A percentile compares a stretch with the other conserved stretches of the same genome.
phyloP scores from a whole-genome alignment of 1,140 invertebrate species.

The Cydia pomonella region DNA sequence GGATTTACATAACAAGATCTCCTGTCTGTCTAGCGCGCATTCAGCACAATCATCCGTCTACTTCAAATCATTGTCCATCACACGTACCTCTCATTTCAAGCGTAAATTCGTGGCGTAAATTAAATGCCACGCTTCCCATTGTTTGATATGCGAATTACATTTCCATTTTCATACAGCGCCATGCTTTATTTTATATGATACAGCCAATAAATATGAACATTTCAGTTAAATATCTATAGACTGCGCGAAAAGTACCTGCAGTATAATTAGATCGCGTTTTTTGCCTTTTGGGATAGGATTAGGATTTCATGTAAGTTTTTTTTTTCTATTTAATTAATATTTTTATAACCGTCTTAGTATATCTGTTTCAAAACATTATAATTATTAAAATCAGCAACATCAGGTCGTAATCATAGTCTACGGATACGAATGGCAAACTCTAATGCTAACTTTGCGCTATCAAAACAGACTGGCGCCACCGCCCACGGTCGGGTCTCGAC shows the following conservation, averaged over 20 bases:
- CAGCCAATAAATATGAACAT: background rate
- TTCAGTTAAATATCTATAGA: background rate
- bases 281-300: too few species aligned
- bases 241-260: too few species aligned
- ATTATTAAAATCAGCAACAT: conserved; percentile 60
- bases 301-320: too few species aligned
- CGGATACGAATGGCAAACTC: conserved; percentile 35
- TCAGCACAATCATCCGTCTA: conserved; percentile 16
- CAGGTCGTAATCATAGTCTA: conserved; percentile 60
- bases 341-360: background rate
- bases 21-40: conserved; percentile 32
- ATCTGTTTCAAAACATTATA: conserved; percentile 36
- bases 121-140: conserved; percentile 36
- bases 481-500: conserved; percentile 64
- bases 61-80: conserved; percentile 28
- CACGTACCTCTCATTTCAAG: background rate
- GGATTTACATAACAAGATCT: conserved; percentile 47
- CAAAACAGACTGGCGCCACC: conserved; percentile 68
- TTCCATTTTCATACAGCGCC: conserved; percentile 66
- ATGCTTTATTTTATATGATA: background rate
- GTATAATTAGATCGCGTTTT: too few species aligned
- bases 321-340: too few species aligned
- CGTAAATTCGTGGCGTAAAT: background rate
- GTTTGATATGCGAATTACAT: conserved; percentile 66
- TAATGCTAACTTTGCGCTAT: conserved; percentile 63